A percentile compares a stretch with the other conserved stretches of the same genome.
Evolutionary conservation across 2,888 invertebrate genomes (phyloP).

Genomic region (Leptinotarsa rubiginosa): DNA sequence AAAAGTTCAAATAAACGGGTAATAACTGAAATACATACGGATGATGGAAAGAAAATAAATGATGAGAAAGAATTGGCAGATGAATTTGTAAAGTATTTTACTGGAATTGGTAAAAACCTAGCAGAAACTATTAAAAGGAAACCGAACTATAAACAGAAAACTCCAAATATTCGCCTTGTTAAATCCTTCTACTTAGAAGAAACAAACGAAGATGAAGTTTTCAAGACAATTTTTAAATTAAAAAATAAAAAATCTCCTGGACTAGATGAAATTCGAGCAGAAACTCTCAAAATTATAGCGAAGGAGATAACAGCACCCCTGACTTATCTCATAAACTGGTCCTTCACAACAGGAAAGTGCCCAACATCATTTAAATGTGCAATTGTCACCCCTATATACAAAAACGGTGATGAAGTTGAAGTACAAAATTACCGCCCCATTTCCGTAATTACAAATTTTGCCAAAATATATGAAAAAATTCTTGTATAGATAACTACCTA

Average conservation of each 20-base stretch:
- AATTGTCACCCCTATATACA: constrained; percentile 4
- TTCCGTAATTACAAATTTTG: constrained; percentile 12
- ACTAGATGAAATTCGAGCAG: constrained; percentile 11
- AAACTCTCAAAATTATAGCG: constrained; percentile 11
- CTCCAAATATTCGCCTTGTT: background rate
- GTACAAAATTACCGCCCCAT: constrained; percentile 10
- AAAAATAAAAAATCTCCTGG: constrained; percentile 22
- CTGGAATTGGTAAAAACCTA: background rate
- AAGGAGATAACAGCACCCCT: constrained; percentile 6
- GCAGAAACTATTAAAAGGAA: constrained; percentile 3
- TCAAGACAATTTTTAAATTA: background rate
- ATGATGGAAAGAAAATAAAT: background rate
- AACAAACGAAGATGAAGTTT: background rate
- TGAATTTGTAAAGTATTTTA: constrained; percentile 13
- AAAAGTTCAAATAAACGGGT: background rate
- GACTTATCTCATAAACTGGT: constrained; percentile 16
- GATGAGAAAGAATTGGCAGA: background rate
- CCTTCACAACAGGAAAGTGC: constrained; percentile 14
- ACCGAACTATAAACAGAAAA: background rate
- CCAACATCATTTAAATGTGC: background rate
- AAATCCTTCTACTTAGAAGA: constrained; percentile 19
- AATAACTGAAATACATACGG: constrained; percentile 1
- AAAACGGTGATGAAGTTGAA: constrained; percentile 2
- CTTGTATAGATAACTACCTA: constrained; percentile 11
- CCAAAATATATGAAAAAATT: constrained; percentile 11